Conservation (phyloP, 2,797 vertebrate species). For the Neoniphon sammara region DNA sequence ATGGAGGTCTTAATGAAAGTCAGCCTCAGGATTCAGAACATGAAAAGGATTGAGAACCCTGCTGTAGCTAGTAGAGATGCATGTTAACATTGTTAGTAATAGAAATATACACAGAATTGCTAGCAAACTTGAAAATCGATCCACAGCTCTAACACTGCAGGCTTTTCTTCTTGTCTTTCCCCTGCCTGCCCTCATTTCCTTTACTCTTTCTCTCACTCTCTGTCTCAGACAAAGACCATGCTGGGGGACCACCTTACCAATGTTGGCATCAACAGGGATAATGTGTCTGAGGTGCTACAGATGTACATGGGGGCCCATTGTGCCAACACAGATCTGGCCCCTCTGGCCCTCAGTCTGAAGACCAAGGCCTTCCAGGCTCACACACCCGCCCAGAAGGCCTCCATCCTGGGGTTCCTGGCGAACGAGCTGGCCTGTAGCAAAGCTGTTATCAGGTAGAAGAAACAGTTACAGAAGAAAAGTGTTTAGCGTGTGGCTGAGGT, state of each 20-base stretch:
- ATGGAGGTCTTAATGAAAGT: too few species aligned
- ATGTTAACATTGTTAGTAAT: too few species aligned
- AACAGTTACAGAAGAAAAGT: conserved; percentile 4
- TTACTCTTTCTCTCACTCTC: background rate
- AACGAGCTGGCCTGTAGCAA: conserved; percentile 98
- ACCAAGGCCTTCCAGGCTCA: conserved; percentile 99
- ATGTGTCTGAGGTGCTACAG: conserved; percentile 97
- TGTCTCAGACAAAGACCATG: conserved; percentile 92
- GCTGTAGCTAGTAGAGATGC: background rate
- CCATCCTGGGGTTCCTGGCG: conserved; percentile 92
- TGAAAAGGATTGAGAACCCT: too few species aligned
- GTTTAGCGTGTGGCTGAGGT: background rate
- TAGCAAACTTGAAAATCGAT: background rate
- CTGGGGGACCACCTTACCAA: conserved; percentile 96
- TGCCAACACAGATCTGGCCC: conserved; percentile 88
- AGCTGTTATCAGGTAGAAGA: conserved; percentile 92
- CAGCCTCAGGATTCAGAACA: too few species aligned
- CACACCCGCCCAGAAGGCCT: conserved; percentile 93
- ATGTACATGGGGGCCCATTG: conserved; percentile 97
- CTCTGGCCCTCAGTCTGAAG: conserved; percentile 90
- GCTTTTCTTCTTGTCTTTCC: conserved; percentile 2
- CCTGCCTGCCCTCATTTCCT: background rate
- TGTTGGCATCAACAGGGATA: conserved; percentile 96
- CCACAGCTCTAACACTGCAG: background rate
- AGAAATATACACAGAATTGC: too few species aligned